phyloP scores from a whole-genome alignment of 2,888 invertebrate species.

The Achlya flavicornis region DNA sequence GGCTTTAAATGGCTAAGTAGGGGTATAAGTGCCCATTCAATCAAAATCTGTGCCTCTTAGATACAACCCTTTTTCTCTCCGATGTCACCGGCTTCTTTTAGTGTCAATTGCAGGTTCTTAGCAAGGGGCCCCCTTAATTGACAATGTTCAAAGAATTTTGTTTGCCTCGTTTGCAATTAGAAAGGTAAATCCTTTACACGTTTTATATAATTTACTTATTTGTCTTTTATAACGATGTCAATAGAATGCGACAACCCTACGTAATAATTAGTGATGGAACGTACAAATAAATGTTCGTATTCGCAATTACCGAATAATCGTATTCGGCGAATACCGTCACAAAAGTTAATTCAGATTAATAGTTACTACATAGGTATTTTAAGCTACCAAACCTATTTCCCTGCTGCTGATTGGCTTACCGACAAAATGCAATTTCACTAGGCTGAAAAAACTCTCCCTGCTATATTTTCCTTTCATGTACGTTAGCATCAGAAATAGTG shows the following conservation, averaged over 20 bases:
- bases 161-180: constrained; percentile 53
- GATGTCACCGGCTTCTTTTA: constrained; percentile 71
- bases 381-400: too few species aligned
- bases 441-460: too few species aligned
- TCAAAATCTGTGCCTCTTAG: constrained; percentile 56
- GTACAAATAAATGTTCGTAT: too few species aligned
- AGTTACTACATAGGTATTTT: too few species aligned
- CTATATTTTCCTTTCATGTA: too few species aligned
- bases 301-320: too few species aligned
- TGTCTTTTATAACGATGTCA: constrained; percentile 19
- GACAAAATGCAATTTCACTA: too few species aligned
- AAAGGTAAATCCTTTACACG: constrained; percentile 38
- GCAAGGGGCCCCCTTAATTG: constrained; percentile 60
- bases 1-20: constrained; percentile 63
- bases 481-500: too few species aligned
- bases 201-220: constrained; percentile 31
- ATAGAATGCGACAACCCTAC: not conserved
- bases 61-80: constrained; percentile 67
- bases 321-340: too few species aligned
- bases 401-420: too few species aligned
- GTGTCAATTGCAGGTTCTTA: constrained; percentile 67
- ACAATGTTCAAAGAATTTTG: constrained; percentile 72
- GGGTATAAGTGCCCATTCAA: constrained; percentile 62
- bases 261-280: not conserved
- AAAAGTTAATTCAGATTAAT: too few species aligned